Evolutionary conservation across 2,113 vertebrate genomes (phyloP), one percentile per base, ranked within the genome.

Genomic region (Pedetes capensis): DNA sequence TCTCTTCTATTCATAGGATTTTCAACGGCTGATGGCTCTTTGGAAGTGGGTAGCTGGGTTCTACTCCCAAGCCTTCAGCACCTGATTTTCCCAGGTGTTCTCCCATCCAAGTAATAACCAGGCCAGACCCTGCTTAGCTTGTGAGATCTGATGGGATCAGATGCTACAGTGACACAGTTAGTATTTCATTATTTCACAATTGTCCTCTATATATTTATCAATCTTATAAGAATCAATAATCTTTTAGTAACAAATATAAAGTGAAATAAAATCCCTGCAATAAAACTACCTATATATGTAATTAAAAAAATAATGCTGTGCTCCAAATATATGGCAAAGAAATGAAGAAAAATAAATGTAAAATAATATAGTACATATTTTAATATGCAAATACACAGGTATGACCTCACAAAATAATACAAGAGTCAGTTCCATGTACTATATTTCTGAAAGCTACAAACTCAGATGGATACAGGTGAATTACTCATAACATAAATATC

Each of bases 161-260:
- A n/a, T n/a, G n/a, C n/a, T n/a, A n/a, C n/a, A n/a, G n/a, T n/a
- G n/a, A n/a, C n/a, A n/a, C n/a, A n/a, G n/a, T n/a, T n/a, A n/a
- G 53, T 84, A 78, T 66, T 87, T 82, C 9, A 71, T 82, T 57
- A 87, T 90, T 94, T 94, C 34, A 82, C 29, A 92, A 57, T 32
- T 17, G 78, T 78, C 27, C 8, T 71, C 32, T 90, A 27, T 82
- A 42, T 72, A 25, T 91, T 75, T 89, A 8, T 93, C 59, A 91
- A 39, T 4, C 1, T 75, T 63, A 91, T 84, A 2, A 92, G 6
- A 37, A 71, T 5, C 3, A 63, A 57, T 3, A 69, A 32, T 25
- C n/a, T 61, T 87, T 95, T 61, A 81, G 44, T 78, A 88, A 66
- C 17, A 86, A 68, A 74, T 53, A 32, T 49, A 90, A 86, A 86